These are phyloP conservation scores for Limenitis camilla DNA, from an alignment of 2,888 invertebrate species.

Conservation along the genomic window DNA sequence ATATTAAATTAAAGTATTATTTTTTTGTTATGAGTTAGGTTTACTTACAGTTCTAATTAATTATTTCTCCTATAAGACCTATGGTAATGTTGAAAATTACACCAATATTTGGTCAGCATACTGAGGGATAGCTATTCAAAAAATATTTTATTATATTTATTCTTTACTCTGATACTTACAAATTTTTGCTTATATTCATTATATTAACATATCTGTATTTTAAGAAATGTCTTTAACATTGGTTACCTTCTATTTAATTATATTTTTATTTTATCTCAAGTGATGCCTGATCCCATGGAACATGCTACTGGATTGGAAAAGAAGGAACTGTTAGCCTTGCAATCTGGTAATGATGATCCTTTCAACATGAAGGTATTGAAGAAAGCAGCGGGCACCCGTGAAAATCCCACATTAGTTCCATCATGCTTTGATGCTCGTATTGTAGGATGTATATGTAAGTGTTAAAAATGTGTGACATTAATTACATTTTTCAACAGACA, in stretches of 20 bases:
- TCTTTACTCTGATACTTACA: too few relatives aligned
- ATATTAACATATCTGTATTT: too few relatives aligned
- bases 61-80: too few relatives aligned
- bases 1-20: too few relatives aligned
- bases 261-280: constrained; percentile 47
- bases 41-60: too few relatives aligned
- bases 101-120: too few relatives aligned
- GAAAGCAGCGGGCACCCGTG: constrained; percentile 87
- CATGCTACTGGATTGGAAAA: constrained; percentile 95
- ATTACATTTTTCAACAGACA: not conserved
- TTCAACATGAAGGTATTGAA: constrained; percentile 89
- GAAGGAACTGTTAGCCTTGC: constrained; percentile 88
- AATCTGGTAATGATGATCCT: constrained; percentile 91
- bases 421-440: constrained; percentile 87
- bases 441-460: constrained; percentile 93
- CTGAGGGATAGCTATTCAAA: too few relatives aligned
- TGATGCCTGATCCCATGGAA: constrained; percentile 91
- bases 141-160: too few relatives aligned
- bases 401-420: constrained; percentile 90
- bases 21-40: too few relatives aligned
- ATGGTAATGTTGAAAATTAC: too few relatives aligned
- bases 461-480: not conserved
- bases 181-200: too few relatives aligned
- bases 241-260: constrained; percentile 1
- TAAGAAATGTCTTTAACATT: not conserved